Conservation (phyloP, 37 sponge, comb jelly and placozoan species). For the Bolinopsis microptera region DNA sequence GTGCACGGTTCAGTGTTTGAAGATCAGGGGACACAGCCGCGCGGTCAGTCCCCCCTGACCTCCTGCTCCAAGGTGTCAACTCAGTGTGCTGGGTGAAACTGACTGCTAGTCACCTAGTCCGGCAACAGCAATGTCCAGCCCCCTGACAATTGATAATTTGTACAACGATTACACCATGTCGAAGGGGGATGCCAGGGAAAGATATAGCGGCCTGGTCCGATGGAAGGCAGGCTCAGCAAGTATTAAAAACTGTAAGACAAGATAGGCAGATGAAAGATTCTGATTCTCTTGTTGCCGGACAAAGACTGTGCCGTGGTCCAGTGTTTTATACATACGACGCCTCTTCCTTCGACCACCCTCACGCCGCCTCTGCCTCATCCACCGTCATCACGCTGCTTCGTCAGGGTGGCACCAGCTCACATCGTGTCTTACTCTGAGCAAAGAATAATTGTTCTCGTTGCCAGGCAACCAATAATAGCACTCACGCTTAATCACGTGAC, state of each 20-base stretch:
- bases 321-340: neutral
- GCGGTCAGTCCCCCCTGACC: constrained; percentile 13
- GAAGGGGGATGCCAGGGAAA: constrained; percentile 36
- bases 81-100: neutral
- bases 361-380: neutral
- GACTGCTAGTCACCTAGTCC: neutral
- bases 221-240: constrained; percentile 12
- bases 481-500: neutral
- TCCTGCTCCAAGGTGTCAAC: neutral
- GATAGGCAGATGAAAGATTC: neutral
- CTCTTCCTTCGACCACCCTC: neutral
- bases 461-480: neutral
- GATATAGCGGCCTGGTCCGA: constrained; percentile 13
- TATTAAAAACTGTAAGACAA: constrained; percentile 49
- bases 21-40: neutral
- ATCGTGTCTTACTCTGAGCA: neutral
- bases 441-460: neutral
- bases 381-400: neutral
- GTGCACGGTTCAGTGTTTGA: neutral
- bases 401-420: neutral
- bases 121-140: neutral
- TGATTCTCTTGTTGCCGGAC: constrained; percentile 31
- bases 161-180: neutral
- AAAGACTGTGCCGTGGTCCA: neutral
- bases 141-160: neutral